Percentiles rank a stretch among this genome's conserved stretches.
These are phyloP conservation scores for Cephalopholis sonnerati DNA, from an alignment of 2,113 vertebrate species.

Conservation along the genomic window DNA sequence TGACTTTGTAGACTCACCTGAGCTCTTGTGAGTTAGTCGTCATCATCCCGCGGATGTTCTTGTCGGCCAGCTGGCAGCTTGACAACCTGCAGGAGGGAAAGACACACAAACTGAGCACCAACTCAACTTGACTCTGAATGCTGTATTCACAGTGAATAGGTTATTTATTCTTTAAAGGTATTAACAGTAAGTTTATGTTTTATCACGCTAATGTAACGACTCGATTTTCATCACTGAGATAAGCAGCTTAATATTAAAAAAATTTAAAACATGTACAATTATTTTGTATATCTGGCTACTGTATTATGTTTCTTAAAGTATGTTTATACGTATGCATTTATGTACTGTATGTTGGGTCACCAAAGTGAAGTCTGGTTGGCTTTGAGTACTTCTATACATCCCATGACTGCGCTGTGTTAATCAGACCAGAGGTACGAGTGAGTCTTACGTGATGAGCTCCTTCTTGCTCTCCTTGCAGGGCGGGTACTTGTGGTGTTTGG, in stretches of 20 bases:
- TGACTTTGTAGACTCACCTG: conserved; percentile 87
- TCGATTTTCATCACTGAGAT: no score
- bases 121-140: background rate
- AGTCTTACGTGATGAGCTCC: conserved; percentile 96
- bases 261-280: background rate
- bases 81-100: conserved; percentile 90
- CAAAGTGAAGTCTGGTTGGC: background rate
- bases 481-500: conserved; percentile 96
- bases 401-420: background rate
- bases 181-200: background rate
- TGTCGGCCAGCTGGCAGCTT: conserved; percentile 96
- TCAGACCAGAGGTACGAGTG: rapidly evolving
- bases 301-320: background rate
- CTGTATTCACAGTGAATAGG: background rate
- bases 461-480: conserved; percentile 98
- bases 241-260: no score
- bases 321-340: background rate
- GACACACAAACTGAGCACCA: background rate
- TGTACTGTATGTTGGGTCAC: background rate
- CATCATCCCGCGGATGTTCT: conserved; percentile 96
- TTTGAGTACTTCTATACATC: no score
- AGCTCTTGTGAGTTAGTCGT: conserved; percentile 95
- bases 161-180: background rate
- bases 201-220: background rate
- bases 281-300: background rate